These are phyloP conservation scores for Parazoanthus darwini DNA, from an alignment of 92 coral and sea anemone species.

Conservation along the genomic window DNA sequence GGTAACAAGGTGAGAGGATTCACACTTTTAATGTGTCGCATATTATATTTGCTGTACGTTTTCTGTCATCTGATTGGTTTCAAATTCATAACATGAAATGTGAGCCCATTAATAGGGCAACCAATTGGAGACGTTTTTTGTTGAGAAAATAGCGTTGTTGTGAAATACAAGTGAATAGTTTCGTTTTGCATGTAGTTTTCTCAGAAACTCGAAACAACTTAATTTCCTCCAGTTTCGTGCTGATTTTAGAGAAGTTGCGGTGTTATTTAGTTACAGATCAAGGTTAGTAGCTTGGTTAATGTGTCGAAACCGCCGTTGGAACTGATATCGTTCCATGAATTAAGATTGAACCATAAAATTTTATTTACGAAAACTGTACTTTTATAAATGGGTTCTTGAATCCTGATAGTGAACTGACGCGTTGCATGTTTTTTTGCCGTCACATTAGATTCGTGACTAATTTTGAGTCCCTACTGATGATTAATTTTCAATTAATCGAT, in stretches of 20 bases:
- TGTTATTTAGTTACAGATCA: neutral
- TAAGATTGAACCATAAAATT: too few relatives aligned
- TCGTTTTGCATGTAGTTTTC: neutral
- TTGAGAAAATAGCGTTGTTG: slow-evolving; percentile 28
- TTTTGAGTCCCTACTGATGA: neutral
- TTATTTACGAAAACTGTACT: neutral
- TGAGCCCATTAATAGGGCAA: neutral
- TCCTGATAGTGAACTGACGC: neutral
- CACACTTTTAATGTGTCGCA: neutral
- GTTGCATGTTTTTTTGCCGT: too few relatives aligned
- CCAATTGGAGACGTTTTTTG: slow-evolving; percentile 28
- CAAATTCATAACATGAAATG: neutral
- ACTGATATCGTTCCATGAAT: neutral
- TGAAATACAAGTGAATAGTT: neutral
- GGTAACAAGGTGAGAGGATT: neutral
- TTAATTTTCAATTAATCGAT: neutral
- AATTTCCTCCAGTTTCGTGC: neutral
- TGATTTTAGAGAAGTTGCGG: neutral
- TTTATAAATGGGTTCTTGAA: neutral
- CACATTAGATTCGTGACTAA: neutral
- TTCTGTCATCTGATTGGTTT: slow-evolving; percentile 1
- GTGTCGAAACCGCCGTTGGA: too few relatives aligned
- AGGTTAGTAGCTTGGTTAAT: neutral
- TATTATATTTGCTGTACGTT: neutral
- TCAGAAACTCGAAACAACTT: neutral